phyloP scores from a whole-genome alignment of 2,888 invertebrate genomes.

The Philereme transversata region DNA sequence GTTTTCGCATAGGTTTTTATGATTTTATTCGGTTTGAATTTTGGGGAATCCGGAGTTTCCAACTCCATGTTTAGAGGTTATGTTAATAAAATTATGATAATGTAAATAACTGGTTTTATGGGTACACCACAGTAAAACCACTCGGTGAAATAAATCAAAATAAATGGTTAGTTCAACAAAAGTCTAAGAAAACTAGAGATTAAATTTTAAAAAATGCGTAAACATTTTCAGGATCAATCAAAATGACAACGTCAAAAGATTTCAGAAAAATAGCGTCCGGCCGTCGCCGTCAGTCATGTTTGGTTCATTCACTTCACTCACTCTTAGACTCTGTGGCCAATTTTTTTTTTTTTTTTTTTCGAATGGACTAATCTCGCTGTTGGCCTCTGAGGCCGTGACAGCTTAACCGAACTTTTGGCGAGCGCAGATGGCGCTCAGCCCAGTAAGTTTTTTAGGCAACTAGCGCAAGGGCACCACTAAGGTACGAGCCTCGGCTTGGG shows the following conservation, averaged over 20 bases:
- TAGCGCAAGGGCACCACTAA: no score
- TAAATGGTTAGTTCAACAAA: neutral
- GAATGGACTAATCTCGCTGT: no score
- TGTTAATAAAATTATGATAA: neutral
- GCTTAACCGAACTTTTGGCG: no score
- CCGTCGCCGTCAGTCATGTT: no score
- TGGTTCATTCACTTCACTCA: no score
- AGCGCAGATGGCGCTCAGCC: no score
- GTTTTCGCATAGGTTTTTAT: constrained; percentile 39
- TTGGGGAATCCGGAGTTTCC: constrained; percentile 33
- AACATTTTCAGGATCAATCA: no score
- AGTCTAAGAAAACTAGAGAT: neutral
- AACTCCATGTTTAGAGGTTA: constrained; percentile 50
- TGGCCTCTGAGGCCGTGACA: no score
- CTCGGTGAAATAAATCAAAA: neutral
- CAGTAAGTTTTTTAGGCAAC: no score
- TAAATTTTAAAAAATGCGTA: neutral
- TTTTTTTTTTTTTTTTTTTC: no score
- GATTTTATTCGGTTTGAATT: constrained; percentile 23
- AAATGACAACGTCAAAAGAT: neutral
- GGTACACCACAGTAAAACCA: neutral
- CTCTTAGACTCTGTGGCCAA: no score
- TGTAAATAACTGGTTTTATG: neutral
- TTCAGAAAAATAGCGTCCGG: neutral
- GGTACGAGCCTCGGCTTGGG: no score